Conservation (phyloP, 2,888 invertebrate species). For the Glaucopsyche alexis region DNA sequence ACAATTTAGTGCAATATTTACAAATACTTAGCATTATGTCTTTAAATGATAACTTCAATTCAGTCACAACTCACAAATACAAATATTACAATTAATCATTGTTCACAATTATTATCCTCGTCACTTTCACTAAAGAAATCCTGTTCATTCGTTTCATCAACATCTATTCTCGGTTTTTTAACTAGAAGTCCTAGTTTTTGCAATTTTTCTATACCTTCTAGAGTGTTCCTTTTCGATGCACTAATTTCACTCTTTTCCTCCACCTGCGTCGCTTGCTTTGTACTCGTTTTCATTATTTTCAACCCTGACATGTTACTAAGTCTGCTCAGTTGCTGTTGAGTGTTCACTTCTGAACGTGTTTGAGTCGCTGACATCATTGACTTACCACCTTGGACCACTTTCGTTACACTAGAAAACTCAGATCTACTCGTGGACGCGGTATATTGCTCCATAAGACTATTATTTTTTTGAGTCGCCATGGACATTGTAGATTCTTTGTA, state of each 20-base stretch:
- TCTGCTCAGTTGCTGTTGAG: conserved; percentile 61
- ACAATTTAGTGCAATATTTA: conserved; percentile 29
- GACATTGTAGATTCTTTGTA: conserved; percentile 62
- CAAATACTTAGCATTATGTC: conserved; percentile 24
- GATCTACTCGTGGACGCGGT: conserved; percentile 55
- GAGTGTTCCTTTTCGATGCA: conserved; percentile 55
- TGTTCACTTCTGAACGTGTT: conserved; percentile 59
- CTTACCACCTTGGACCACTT: conserved; percentile 59
- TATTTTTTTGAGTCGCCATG: conserved; percentile 44
- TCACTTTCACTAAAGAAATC: conserved; percentile 49
- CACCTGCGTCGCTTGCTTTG: conserved; percentile 54
- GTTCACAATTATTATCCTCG: conserved; percentile 45
- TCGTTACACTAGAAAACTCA: conserved; percentile 56
- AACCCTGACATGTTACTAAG: conserved; percentile 58
- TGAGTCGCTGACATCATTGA: conserved; percentile 57
- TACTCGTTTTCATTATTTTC: conserved; percentile 59
- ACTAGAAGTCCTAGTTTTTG: conserved; percentile 69
- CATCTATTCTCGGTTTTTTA: conserved; percentile 64
- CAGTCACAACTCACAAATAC: conserved; percentile 12
- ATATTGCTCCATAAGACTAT: conserved; percentile 50
- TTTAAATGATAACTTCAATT: conserved; percentile 4
- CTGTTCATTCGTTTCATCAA: conserved; percentile 51
- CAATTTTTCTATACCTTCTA: conserved; percentile 69
- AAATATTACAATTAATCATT: conserved; percentile 32
- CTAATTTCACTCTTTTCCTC: conserved; percentile 59